Base-by-base conservation (phyloP, 2,797 vertebrate genomes). In the Oreonectes daqikongensis region DNA sequence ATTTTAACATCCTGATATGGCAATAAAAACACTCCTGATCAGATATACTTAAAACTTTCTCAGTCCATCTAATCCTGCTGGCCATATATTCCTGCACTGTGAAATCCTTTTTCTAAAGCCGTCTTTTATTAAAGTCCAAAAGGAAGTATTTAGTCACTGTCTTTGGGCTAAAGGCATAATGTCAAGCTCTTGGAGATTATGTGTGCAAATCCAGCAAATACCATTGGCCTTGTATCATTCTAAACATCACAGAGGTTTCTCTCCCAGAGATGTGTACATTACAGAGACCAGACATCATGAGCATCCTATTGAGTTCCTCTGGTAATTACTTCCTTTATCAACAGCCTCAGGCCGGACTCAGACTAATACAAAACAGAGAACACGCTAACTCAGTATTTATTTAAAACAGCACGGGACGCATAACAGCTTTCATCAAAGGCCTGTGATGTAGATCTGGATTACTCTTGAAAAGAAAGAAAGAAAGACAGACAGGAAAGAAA, bases 241-340 rank as follows among this genome's bases (percentile, higher is more conserved):
- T 20, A 26, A 40, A 50, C 59, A 75, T 78, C 75, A 40, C 53
- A 60, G 28, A 60, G 9, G 3, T 52, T 69, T 53, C 22, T 77
- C 50, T 79, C 40, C 68, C 26, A 63, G 32, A 73, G 66, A 77
- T 40, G 30, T 55, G 65, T 55, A 72, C 50, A 76, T 20, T 52
- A 69, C 44, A 78, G 78, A 77, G 80, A 79, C 53, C 53, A 57
- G 53, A 72, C 80, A 78, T 78, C 78, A 82, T 18, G 24, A 73
- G 18, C 26, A 81, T 80, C 75, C 66, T 46, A 70, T 69, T 57
- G 40, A 66, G 71, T 73, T 84, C 55, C 75, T 78, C 32, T 44
- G 59, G 67, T 80, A 81, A 84, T 83, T 63, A 77, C 75, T 84
- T 79, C 75, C 77, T 84, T 77, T 72, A 72, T 77, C 81, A 81